phyloP scores from a whole-genome alignment of 1,140 invertebrate species.

The Zeugodacus cucurbitae region DNA sequence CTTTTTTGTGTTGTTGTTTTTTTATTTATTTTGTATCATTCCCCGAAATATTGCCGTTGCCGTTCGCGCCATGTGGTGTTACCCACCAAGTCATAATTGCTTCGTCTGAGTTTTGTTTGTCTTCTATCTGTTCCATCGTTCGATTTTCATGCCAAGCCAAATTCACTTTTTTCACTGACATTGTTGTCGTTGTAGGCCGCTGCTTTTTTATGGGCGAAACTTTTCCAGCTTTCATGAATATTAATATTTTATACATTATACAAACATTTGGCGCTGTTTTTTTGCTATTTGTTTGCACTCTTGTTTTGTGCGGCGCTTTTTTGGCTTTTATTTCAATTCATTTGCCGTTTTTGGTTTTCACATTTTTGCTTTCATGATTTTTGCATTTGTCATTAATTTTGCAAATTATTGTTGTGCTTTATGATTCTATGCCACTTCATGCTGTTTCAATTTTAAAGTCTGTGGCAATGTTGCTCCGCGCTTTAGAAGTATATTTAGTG shows the following conservation, averaged over 20 bases:
- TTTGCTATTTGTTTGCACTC: neutral
- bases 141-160: neutral
- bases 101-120: neutral
- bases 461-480: neutral
- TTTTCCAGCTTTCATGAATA: slow-evolving; percentile 17
- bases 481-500: neutral
- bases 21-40: slow-evolving; percentile 3
- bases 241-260: slow-evolving; percentile 13
- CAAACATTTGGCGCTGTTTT: neutral
- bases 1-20: neutral
- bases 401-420: slow-evolving; percentile 31
- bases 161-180: neutral
- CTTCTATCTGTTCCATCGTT: neutral
- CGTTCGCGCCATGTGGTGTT: neutral
- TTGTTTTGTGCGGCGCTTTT: neutral
- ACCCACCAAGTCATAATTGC: neutral
- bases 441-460: neutral
- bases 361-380: slow-evolving; percentile 30
- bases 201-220: neutral
- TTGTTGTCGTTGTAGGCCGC: neutral
- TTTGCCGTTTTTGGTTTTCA: neutral
- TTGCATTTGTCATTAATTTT: slow-evolving; percentile 25
- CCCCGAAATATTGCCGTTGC: neutral
- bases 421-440: neutral
- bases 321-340: slow-evolving; percentile 2